These are phyloP conservation scores for Camponotus pennsylvanicus DNA, from an alignment of 1,140 invertebrate species.

Conservation along the genomic window DNA sequence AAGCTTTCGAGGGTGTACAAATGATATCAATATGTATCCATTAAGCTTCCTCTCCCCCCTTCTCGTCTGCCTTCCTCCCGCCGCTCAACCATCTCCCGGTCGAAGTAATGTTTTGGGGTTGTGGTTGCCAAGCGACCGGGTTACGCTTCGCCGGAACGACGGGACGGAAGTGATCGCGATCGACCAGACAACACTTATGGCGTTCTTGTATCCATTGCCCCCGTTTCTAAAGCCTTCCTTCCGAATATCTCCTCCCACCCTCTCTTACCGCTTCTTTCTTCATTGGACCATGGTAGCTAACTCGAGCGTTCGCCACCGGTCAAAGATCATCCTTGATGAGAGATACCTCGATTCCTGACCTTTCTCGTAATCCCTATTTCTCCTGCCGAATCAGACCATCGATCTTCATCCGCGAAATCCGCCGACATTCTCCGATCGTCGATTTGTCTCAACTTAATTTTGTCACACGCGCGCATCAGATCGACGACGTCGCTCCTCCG, in stretches of 20 bases:
- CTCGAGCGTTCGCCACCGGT: not conserved
- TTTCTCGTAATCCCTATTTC: slow-evolving; percentile 55
- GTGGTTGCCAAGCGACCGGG: slow-evolving; percentile 80
- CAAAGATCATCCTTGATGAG: slow-evolving; percentile 39
- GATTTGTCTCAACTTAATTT: slow-evolving; percentile 61
- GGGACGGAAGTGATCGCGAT: slow-evolving; percentile 80
- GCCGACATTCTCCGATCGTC: slow-evolving; percentile 31
- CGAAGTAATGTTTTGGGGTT: slow-evolving; percentile 80
- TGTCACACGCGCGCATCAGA: slow-evolving; percentile 50
- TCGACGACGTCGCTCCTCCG: slow-evolving; percentile 38
- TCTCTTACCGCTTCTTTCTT: not conserved
- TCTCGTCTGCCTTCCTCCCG: not conserved
- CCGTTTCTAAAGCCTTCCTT: slow-evolving; percentile 50
- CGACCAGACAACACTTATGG: slow-evolving; percentile 75
- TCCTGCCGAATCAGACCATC: slow-evolving; percentile 29
- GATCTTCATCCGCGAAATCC: slow-evolving; percentile 62
- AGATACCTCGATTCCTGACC: slow-evolving; percentile 60
- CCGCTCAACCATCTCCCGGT: slow-evolving; percentile 27
- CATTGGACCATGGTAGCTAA: not conserved
- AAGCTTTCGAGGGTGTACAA: slow-evolving; percentile 77
- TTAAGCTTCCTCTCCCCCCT: slow-evolving; percentile 71
- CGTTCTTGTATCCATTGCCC: slow-evolving; percentile 74
- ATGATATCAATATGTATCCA: slow-evolving; percentile 84
- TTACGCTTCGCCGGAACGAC: slow-evolving; percentile 72
- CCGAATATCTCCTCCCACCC: not conserved